A percentile compares a stretch with the other conserved stretches of the same genome.
phyloP scores from a whole-genome alignment of 2,113 vertebrate species.

The Harpagus bidentatus region DNA sequence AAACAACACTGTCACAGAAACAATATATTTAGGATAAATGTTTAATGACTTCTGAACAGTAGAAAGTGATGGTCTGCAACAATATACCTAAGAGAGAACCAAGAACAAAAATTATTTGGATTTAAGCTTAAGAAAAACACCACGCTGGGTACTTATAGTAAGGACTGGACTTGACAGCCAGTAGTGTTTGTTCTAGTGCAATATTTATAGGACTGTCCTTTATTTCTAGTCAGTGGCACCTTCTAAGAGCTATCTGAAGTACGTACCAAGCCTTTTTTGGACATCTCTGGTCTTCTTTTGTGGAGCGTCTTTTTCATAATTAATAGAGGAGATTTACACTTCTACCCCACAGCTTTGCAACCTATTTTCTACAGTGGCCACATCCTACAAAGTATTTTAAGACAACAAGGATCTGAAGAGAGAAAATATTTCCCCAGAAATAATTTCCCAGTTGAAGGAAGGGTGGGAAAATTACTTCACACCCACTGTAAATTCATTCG shows the following conservation, averaged over 20 bases:
- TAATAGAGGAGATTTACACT: neutral
- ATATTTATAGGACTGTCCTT: neutral
- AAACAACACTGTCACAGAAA: neutral
- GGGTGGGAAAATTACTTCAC: neutral
- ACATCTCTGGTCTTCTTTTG: neutral
- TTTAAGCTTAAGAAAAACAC: neutral
- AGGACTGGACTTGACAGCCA: neutral
- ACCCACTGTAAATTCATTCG: neutral
- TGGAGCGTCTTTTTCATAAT: neutral
- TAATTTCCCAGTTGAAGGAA: neutral
- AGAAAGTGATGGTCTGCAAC: neutral
- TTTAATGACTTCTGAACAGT: neutral
- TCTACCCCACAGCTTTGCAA: neutral
- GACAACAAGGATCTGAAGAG: neutral
- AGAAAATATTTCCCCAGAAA: neutral
- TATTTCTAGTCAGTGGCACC: neutral
- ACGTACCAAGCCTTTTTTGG: neutral
- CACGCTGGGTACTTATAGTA: accelerated
- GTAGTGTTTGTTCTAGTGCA: neutral
- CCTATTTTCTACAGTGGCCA: neutral
- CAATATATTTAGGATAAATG: neutral
- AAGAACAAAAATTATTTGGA: neutral
- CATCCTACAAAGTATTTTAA: neutral
- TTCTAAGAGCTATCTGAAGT: neutral
- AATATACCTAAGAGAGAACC: neutral